These are phyloP conservation scores for Platorchestia sp. DNA, from an alignment of 1,140 invertebrate genomes.

Conservation along the genomic window DNA sequence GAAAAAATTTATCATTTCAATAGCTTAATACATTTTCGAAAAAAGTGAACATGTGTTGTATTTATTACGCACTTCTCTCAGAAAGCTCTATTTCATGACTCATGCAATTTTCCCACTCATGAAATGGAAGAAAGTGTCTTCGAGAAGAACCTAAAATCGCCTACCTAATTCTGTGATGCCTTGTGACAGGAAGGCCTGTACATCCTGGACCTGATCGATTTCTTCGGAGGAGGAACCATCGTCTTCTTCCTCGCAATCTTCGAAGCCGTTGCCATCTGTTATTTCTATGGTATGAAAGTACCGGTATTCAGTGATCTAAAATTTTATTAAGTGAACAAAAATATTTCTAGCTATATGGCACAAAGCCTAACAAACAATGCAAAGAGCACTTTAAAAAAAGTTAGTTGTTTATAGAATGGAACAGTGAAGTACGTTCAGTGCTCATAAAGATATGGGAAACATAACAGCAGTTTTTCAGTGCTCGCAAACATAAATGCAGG, in stretches of 20 bases:
- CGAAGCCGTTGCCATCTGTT: slow-evolving; percentile 80
- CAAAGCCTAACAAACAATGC: too few relatives aligned
- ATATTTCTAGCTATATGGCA: too few relatives aligned
- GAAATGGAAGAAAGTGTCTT: too few relatives aligned
- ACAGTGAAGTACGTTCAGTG: too few relatives aligned
- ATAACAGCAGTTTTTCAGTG: too few relatives aligned
- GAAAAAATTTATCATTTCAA: too few relatives aligned
- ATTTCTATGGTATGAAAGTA: slow-evolving; percentile 80
- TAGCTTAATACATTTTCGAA: not conserved
- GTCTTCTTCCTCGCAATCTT: slow-evolving; percentile 81
- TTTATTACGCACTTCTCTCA: not conserved
- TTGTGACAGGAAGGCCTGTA: slow-evolving; percentile 86
- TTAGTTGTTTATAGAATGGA: too few relatives aligned
- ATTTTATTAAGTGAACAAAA: not conserved
- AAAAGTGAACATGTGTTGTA: not conserved
- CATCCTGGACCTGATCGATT: slow-evolving; percentile 86
- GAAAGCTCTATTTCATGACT: not conserved
- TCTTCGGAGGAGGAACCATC: slow-evolving; percentile 85
- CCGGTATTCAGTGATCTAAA: not conserved
- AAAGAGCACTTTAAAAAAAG: too few relatives aligned
- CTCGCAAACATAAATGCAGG: too few relatives aligned
- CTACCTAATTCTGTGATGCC: not conserved
- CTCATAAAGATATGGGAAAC: too few relatives aligned
- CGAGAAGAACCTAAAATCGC: too few relatives aligned
- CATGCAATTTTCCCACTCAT: not conserved